These are phyloP conservation scores for Deilephila elpenor DNA, from an alignment of 2,888 invertebrate species.

Conservation along the genomic window DNA sequence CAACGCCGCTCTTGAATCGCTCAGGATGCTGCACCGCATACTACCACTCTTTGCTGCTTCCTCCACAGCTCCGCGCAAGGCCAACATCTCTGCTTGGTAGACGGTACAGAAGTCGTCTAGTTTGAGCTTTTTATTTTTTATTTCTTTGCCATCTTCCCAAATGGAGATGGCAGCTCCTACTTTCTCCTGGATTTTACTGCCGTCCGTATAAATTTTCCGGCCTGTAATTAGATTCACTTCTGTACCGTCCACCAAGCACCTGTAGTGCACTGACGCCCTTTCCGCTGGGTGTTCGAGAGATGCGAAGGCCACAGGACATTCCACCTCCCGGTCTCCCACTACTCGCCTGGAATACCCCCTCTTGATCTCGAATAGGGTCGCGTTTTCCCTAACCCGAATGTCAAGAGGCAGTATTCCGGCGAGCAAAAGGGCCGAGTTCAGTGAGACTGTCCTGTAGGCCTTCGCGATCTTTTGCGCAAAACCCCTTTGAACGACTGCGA, in stretches of 20 bases:
- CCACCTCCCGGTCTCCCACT: constrained; percentile 37
- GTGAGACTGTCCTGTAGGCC: constrained; percentile 10
- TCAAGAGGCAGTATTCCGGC: constrained; percentile 40
- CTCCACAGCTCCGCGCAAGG: constrained; percentile 15
- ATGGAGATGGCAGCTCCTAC: constrained; percentile 33
- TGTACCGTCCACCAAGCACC: too few relatives aligned
- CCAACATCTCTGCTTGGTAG: too few relatives aligned
- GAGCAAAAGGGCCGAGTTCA: constrained; percentile 34
- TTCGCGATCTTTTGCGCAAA: constrained; percentile 26
- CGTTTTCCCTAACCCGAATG: constrained; percentile 35
- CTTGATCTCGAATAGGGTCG: constrained; percentile 1
- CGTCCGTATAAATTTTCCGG: constrained; percentile 35
- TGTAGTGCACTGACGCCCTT: not conserved
- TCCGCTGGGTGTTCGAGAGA: constrained; percentile 32
- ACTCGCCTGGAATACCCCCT: constrained; percentile 31
- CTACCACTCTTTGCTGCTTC: not conserved
- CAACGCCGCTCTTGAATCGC: constrained; percentile 34
- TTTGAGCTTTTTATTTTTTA: constrained; percentile 29
- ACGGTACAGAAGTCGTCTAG: too few relatives aligned
- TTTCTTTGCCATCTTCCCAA: constrained; percentile 21
- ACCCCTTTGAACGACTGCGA: constrained; percentile 2
- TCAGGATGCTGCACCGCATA: constrained; percentile 23
- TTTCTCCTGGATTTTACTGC: constrained; percentile 35
- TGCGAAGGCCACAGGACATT: not conserved
- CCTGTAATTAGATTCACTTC: too few relatives aligned